A percentile compares a stretch with the other conserved stretches of the same genome.
phyloP scores from a whole-genome alignment of 2,888 invertebrate species.

The Gymnocheta viridis region DNA sequence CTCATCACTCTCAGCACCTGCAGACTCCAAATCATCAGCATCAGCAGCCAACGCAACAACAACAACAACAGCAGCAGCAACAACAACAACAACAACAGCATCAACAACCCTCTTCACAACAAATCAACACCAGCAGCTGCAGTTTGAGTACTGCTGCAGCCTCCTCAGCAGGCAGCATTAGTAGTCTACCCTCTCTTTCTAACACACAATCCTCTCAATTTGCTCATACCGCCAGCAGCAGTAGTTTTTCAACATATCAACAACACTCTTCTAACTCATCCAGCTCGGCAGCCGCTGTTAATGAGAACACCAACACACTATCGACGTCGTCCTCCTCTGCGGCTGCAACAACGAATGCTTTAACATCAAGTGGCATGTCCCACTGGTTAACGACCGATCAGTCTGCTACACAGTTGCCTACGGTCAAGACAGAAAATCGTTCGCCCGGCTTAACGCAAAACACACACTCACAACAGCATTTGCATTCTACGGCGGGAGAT shows the following conservation, averaged over 20 bases:
- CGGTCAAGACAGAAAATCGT: conserved; percentile 88
- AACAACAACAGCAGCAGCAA: conserved; percentile 65
- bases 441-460: conserved; percentile 86
- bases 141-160: conserved; percentile 65
- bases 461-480: conserved; percentile 78
- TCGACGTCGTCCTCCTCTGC: conserved; percentile 64
- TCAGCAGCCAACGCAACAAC: conserved; percentile 67
- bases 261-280: conserved; percentile 56
- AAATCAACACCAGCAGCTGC: conserved; percentile 72
- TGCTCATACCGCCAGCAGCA: conserved; percentile 75
- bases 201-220: conserved; percentile 75
- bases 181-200: conserved; percentile 73
- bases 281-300: conserved; percentile 13
- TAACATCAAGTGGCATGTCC: conserved; percentile 76
- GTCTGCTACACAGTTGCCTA: conserved; percentile 80
- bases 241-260: conserved; percentile 79
- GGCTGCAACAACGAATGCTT: conserved; percentile 73
- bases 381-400: conserved; percentile 78
- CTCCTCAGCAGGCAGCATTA: conserved; percentile 67
- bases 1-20: conserved; percentile 58
- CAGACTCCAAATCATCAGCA: conserved; percentile 64
- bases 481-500: conserved; percentile 66
- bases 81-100: conserved; percentile 69
- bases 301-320: conserved; percentile 55
- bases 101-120: conserved; percentile 70